phyloP scores from a whole-genome alignment of 2,888 invertebrate species.

The Pinctada fucata region DNA sequence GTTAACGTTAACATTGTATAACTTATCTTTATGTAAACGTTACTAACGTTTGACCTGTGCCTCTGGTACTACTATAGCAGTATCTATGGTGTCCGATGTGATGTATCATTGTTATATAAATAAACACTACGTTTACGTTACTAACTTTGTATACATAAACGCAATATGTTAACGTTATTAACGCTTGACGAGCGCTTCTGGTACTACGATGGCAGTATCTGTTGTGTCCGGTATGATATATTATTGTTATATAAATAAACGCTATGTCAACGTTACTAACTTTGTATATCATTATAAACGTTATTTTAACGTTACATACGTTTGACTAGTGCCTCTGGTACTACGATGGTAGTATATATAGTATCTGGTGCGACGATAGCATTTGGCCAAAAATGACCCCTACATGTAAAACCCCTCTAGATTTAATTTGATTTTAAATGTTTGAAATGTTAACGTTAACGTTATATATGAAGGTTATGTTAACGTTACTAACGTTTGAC shows the following conservation, averaged over 20 bases:
- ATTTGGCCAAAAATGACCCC: background rate
- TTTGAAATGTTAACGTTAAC: background rate
- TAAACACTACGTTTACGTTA: too few relatives aligned
- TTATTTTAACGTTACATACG: background rate
- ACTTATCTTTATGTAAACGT: too few relatives aligned
- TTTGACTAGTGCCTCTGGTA: background rate
- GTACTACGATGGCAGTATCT: too few relatives aligned
- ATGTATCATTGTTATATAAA: too few relatives aligned
- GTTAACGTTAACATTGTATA: too few relatives aligned
- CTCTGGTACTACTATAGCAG: background rate
- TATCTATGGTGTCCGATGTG: too few relatives aligned
- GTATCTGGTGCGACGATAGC: background rate
- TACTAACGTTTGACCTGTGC: too few relatives aligned
- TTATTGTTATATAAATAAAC: too few relatives aligned
- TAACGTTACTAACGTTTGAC: background rate
- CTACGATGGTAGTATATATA: background rate
- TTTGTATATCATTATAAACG: background rate
- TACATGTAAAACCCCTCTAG: conserved; percentile 1
- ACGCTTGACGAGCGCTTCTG: too few relatives aligned
- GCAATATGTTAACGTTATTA: too few relatives aligned
- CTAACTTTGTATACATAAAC: too few relatives aligned
- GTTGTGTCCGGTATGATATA: too few relatives aligned
- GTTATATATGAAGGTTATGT: background rate
- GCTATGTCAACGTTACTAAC: background rate
- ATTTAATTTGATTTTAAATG: background rate